These are phyloP conservation scores for Euphydryas editha DNA, from an alignment of 2,888 invertebrate species.

Conservation along the genomic window DNA sequence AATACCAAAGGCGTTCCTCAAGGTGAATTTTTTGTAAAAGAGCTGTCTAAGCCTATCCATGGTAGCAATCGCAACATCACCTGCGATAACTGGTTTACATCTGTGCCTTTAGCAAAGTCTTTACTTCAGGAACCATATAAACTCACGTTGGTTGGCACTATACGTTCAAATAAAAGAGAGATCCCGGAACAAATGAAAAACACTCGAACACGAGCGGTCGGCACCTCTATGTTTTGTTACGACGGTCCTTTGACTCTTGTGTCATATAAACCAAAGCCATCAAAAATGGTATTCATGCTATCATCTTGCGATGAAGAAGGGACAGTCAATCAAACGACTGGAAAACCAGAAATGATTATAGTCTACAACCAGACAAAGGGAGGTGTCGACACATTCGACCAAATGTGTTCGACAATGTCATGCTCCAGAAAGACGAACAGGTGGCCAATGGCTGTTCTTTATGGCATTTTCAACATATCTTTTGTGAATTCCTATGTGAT, in stretches of 20 bases:
- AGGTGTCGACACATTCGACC: slow-evolving; percentile 43
- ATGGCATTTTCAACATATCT: neutral
- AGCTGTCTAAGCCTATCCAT: slow-evolving; percentile 22
- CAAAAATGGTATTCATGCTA: slow-evolving; percentile 42
- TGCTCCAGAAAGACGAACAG: slow-evolving; percentile 6
- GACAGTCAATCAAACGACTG: slow-evolving; percentile 26
- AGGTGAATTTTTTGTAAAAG: slow-evolving; percentile 43
- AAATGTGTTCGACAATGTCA: slow-evolving; percentile 1
- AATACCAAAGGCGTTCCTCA: slow-evolving; percentile 45
- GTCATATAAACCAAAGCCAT: slow-evolving; percentile 41
- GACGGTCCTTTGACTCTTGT: slow-evolving; percentile 23
- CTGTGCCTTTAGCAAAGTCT: neutral
- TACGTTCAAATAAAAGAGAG: slow-evolving; percentile 52
- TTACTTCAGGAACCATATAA: slow-evolving; percentile 49
- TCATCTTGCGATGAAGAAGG: slow-evolving; percentile 40
- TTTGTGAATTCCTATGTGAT: neutral
- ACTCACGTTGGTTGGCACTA: slow-evolving; percentile 50
- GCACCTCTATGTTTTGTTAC: slow-evolving; percentile 49
- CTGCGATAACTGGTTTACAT: neutral
- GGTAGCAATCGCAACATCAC: slow-evolving; percentile 2
- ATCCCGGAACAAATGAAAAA: slow-evolving; percentile 49
- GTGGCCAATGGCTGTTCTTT: neutral
- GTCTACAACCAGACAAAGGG: slow-evolving; percentile 47
- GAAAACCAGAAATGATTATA: slow-evolving; percentile 18
- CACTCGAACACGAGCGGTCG: slow-evolving; percentile 38